Evolutionary conservation across 2,113 vertebrate genomes (phyloP), one percentile per base, ranked within the genome.

Genomic region (Epinephelus fuscoguttatus): DNA sequence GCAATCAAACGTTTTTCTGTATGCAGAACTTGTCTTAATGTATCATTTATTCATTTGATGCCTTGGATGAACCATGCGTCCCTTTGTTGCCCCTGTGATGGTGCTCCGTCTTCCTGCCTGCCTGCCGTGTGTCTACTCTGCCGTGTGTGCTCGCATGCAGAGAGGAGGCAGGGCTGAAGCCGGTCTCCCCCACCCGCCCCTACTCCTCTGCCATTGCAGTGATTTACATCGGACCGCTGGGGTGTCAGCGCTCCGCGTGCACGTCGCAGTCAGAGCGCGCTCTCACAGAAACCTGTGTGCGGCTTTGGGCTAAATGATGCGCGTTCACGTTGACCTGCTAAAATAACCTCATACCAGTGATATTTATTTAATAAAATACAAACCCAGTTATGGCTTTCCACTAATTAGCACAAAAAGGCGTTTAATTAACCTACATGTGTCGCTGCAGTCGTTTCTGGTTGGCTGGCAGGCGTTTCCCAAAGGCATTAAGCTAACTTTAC

Each of bases 131-230:
- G 89, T 85, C 78, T 88, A 45, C 75, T 72, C 60, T 53, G 77
- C 79, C 18, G 84, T 85, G 80, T 69, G 82, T 69, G 82, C 52
- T 84, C 81, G 75, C 88, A 80, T 76, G 89, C 82, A 73, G 82
- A 57, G 78, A 87, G 91, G 93, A 95, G 95, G 91, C 91, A 85
- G 83, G 90, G 94, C 87, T 94, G 94, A 88, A 89, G 96, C 94
- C 90, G 95, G 95, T 94, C 84, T 91, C 90, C 88, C 87, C 90
- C 94, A 78, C 92, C 94, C 93, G 70, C 81, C 70, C 66, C 67
- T 68, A 9, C 76, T 84, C 80, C 47, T 77, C 77, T 86, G 64
- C 76, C 88, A 90, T 86, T 90, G 93, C 93, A 67, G 92, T 85
- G 89, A 92, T 93, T 91, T 87, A 91, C 83, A 77, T 67, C 59